phyloP scores from a whole-genome alignment of 2,797 vertebrate genomes.

The Onychomys arenicola region DNA sequence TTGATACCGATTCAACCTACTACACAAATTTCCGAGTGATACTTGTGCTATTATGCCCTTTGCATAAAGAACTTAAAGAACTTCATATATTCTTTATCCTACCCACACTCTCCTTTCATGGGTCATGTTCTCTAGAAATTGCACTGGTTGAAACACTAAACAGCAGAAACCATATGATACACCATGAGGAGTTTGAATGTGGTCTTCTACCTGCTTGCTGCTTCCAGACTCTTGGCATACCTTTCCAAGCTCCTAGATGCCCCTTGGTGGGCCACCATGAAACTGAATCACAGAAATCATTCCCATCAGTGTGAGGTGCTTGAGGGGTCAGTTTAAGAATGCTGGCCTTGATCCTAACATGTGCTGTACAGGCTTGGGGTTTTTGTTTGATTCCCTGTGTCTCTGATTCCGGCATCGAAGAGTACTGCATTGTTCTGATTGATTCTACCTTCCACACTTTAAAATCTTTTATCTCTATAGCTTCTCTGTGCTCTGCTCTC shows the following conservation, averaged over 20 bases:
- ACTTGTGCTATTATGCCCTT: background rate
- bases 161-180: background rate
- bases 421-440: background rate
- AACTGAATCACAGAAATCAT: background rate
- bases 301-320: background rate
- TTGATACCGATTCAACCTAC: background rate
- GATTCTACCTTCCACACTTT: too few species aligned
- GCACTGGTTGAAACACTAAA: background rate
- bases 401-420: background rate
- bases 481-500: too few species aligned
- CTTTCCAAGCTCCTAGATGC: background rate
- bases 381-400: background rate
- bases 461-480: too few species aligned
- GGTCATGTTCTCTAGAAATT: background rate
- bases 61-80: background rate
- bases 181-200: background rate
- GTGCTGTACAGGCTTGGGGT: background rate
- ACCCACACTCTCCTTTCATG: background rate
- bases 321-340: background rate
- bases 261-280: background rate
- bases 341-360: too few species aligned
- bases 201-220: background rate
- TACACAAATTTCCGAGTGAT: too few species aligned
- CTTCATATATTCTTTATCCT: background rate
- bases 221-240: background rate